These are phyloP conservation scores for Myanophis thanlyinensis DNA, from an alignment of 2,113 vertebrate species.

Conservation along the genomic window DNA sequence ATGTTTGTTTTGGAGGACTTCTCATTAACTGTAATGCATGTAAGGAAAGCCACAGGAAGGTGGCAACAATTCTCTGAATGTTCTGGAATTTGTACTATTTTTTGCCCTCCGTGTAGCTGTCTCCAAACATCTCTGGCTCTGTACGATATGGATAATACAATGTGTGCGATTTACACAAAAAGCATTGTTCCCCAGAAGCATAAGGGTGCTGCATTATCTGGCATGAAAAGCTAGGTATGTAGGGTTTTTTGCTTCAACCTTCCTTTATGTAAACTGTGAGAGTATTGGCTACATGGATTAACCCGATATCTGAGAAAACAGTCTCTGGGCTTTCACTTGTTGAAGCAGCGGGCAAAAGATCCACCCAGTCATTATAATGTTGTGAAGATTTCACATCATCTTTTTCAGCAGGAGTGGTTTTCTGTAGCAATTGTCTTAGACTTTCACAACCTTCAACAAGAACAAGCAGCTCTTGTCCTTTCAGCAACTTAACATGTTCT, in stretches of 20 bases:
- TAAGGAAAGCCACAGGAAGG: background rate
- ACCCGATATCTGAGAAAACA: conserved; percentile 2
- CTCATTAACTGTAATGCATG: background rate
- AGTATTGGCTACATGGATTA: background rate
- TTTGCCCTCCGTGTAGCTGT: conserved; percentile 26
- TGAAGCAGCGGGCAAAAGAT: background rate
- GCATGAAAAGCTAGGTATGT: background rate
- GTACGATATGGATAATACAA: background rate
- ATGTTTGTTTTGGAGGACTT: background rate
- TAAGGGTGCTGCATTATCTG: background rate
- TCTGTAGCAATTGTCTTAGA: background rate
- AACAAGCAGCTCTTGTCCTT: background rate
- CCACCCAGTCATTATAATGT: background rate
- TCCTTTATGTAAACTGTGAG: background rate
- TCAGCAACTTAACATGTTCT: background rate
- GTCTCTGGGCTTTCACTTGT: background rate
- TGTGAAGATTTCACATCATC: too few species aligned
- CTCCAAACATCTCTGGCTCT: background rate
- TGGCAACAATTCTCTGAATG: background rate
- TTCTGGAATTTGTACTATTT: conserved; percentile 45
- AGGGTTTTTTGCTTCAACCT: background rate
- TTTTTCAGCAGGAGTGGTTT: background rate
- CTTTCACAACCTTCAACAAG: background rate
- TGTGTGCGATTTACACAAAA: background rate
- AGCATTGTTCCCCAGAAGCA: background rate